These are phyloP conservation scores for Xiphophorus couchianus DNA, from an alignment of 2,113 vertebrate genomes.

Conservation along the genomic window DNA sequence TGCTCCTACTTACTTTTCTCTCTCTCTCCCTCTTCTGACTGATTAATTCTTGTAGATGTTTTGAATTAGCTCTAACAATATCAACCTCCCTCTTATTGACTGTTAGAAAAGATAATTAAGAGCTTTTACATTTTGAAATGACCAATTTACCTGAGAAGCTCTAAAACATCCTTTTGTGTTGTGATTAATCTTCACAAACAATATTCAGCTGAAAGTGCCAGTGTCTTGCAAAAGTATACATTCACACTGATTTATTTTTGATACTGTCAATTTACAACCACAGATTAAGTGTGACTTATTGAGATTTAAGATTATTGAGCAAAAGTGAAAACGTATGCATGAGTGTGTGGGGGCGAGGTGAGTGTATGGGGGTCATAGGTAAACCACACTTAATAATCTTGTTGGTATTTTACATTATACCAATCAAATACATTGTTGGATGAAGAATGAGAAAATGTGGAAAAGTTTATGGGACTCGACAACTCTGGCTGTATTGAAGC, in stretches of 20 bases:
- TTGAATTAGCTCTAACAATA: slow-evolving; percentile 17
- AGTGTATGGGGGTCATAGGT: neutral
- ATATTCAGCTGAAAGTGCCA: slow-evolving; percentile 1
- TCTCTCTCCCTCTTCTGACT: neutral
- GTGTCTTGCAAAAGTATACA: neutral
- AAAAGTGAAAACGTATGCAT: too few species aligned
- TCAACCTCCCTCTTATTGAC: neutral
- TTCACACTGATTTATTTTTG: neutral
- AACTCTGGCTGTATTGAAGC: neutral
- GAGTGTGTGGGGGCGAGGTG: too few species aligned
- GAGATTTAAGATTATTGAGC: neutral
- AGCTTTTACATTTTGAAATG: slow-evolving; percentile 14
- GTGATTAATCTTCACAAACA: slow-evolving; percentile 31
- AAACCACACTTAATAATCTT: neutral
- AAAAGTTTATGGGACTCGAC: neutral
- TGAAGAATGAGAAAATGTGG: neutral
- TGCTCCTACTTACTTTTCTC: neutral
- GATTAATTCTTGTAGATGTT: slow-evolving; percentile 20
- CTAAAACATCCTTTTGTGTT: slow-evolving; percentile 9
- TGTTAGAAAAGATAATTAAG: slow-evolving; percentile 8
- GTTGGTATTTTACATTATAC: neutral
- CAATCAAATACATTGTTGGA: neutral
- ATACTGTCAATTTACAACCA: neutral
- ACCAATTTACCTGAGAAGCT: slow-evolving; percentile 20
- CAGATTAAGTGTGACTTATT: neutral